phyloP scores from a whole-genome alignment of 2,113 vertebrate genomes.

The Hydrolagus affinis region DNA sequence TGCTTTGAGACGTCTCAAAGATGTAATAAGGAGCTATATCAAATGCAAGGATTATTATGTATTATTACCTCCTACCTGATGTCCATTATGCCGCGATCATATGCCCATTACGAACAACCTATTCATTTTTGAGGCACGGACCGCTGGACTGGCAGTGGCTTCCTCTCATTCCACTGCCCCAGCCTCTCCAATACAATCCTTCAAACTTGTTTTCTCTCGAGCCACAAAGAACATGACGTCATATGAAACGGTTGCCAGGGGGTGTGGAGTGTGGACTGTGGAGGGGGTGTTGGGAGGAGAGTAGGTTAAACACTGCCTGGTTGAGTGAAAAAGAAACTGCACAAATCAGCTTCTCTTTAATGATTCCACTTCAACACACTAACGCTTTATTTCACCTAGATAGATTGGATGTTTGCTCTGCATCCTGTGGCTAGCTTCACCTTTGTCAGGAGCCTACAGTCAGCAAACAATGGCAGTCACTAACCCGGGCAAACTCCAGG shows the following conservation, averaged over 20 bases:
- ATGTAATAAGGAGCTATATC: no score
- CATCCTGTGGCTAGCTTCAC: neutral
- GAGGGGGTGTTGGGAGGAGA: constrained; percentile 60
- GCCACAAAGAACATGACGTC: constrained; percentile 47
- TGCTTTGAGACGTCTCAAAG: no score
- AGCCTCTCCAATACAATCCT: constrained; percentile 26
- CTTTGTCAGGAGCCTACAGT: neutral
- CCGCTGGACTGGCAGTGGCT: constrained; percentile 29
- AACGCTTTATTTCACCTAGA: constrained; percentile 15
- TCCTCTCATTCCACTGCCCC: neutral
- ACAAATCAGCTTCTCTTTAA: constrained; percentile 37
- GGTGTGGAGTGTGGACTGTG: constrained; percentile 41
- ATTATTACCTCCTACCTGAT: no score
- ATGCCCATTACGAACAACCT: constrained; percentile 44
- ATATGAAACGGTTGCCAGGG: constrained; percentile 58
- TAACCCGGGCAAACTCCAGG: no score
- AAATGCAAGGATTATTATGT: no score
- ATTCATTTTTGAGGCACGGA: constrained; percentile 43
- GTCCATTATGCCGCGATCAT: constrained; percentile 36
- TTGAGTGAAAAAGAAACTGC: constrained; percentile 52
- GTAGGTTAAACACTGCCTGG: constrained; percentile 45
- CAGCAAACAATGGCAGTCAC: neutral
- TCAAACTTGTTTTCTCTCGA: constrained; percentile 15
- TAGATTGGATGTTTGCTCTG: neutral
- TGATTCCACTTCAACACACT: constrained; percentile 12